Evolutionary conservation across 2,888 invertebrate genomes (phyloP), one percentile per base, ranked within the genome.

Genomic region (Pollenia griseotomentosa): DNA sequence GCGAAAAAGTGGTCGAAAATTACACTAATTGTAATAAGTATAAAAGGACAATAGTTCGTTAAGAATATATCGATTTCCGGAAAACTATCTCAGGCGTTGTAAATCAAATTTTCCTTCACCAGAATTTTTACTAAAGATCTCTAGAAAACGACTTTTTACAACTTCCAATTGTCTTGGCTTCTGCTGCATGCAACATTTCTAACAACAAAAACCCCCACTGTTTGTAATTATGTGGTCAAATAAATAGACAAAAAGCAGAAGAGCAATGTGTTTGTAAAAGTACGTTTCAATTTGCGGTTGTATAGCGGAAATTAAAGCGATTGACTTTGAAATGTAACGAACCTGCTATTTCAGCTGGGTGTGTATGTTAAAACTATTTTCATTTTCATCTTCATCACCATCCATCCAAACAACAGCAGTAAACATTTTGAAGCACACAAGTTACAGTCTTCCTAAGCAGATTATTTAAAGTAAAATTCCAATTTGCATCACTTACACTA

Each of bases 381-480:
- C 61, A 46, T 33, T 55, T 66, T 40, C 61, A 82, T 66, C 66
- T 5, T 44, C 19, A 70, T 12, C 46, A 23, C n/a, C 66, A 33
- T 14, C 2, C 46, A 57, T 23, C 19, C 2, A 8, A 0, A 12
- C n/a, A 40, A 44, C 3, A 46, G 16, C 65, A 19, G 44, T 46
- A 63, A 81, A 48, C 73, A 61, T 40, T 2, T 23, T 44, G 19
- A 23, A 42, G 33, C 51, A n/a, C n/a, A 42, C 57, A 46, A 66
- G 40, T 23, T 19, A 66, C 65, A 78, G 48, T 44, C 40, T 33
- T 33, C 33, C 48, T 42, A 79, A 73, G 33, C 9, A 83, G 66
- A 83, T 83, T 78, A 83, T 73, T 79, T 84, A 68, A 73, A 79
- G 79, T 74, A 66, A 84, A 66, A 84, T 84, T 79, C 73, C 79